A percentile compares a stretch with the other conserved stretches of the same genome.
These are phyloP conservation scores for Sarcophaga bullata DNA, from an alignment of 1,140 invertebrate genomes.

Conservation along the genomic window DNA sequence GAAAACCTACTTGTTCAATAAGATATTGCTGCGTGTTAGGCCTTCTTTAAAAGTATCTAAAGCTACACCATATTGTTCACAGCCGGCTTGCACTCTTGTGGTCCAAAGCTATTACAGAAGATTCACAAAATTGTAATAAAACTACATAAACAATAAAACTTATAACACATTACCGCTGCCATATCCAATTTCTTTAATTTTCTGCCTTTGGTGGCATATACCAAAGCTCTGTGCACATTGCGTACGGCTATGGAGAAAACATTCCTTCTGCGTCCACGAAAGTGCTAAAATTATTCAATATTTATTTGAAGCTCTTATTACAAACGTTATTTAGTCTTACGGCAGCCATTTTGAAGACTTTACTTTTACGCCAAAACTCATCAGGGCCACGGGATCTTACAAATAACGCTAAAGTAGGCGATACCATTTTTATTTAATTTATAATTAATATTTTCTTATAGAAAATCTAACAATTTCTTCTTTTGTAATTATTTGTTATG, in stretches of 20 bases:
- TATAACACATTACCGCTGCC: constrained; percentile 68
- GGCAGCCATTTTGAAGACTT: constrained; percentile 81
- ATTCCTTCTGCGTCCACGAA: constrained; percentile 77
- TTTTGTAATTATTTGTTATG: constrained; percentile 33
- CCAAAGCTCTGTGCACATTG: constrained; percentile 76
- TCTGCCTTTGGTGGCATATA: constrained; percentile 76
- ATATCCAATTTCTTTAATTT: constrained; percentile 77
- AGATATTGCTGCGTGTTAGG: constrained; percentile 73
- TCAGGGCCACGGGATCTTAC: constrained; percentile 75
- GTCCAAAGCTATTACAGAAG: constrained; percentile 73
- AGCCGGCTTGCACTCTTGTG: constrained; percentile 76
- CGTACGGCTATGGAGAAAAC: constrained; percentile 81
- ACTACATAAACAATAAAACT: constrained; percentile 9
- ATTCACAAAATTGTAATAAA: constrained; percentile 27
- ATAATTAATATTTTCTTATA: neutral
- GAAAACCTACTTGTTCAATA: constrained; percentile 69
- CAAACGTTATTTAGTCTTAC: constrained; percentile 65
- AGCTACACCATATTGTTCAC: constrained; percentile 78
- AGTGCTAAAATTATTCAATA: constrained; percentile 71
- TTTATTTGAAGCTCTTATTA: neutral
- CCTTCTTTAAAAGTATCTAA: constrained; percentile 73
- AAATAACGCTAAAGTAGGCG: constrained; percentile 61
- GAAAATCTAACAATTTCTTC: constrained; percentile 17
- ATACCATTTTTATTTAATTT: constrained; percentile 53
- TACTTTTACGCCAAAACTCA: constrained; percentile 85